Conservation (phyloP, 2,797 vertebrate genomes). For the Pitangus sulphuratus region DNA sequence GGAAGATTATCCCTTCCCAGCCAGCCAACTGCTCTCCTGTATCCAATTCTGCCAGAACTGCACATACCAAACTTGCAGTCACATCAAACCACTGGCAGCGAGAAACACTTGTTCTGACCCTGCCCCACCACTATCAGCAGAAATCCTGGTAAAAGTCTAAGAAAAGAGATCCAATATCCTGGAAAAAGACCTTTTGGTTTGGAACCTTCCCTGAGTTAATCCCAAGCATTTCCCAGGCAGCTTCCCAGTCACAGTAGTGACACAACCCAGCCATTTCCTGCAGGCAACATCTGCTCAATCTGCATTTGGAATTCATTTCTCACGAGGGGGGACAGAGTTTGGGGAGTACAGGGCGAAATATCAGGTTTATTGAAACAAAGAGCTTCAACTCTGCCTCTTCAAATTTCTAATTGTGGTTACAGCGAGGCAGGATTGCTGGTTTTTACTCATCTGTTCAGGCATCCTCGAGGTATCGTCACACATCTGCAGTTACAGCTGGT, state of each 20-base stretch:
- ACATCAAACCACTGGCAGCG: background rate
- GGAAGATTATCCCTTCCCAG: background rate
- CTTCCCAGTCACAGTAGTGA: background rate
- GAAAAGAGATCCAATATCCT: background rate
- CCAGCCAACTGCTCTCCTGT: background rate
- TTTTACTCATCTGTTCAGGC: background rate
- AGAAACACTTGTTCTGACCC: background rate
- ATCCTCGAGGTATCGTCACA: background rate
- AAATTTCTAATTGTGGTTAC: background rate
- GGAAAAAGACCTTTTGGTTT: background rate
- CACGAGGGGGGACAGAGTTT: background rate
- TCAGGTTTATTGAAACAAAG: background rate
- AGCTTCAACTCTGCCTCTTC: background rate
- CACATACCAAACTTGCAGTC: background rate
- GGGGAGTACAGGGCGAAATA: background rate
- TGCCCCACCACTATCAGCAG: background rate
- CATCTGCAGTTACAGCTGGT: background rate
- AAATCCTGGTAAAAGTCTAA: background rate
- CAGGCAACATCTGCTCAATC: background rate
- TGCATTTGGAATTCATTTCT: background rate
- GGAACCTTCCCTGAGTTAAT: background rate
- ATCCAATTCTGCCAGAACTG: background rate
- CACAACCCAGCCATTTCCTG: background rate
- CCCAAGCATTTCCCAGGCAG: background rate
- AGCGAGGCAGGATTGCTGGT: background rate